Evolutionary conservation across 2,113 vertebrate genomes (phyloP), one percentile per base, ranked within the genome.

Genomic region (Phalacrocorax brasilianus): DNA sequence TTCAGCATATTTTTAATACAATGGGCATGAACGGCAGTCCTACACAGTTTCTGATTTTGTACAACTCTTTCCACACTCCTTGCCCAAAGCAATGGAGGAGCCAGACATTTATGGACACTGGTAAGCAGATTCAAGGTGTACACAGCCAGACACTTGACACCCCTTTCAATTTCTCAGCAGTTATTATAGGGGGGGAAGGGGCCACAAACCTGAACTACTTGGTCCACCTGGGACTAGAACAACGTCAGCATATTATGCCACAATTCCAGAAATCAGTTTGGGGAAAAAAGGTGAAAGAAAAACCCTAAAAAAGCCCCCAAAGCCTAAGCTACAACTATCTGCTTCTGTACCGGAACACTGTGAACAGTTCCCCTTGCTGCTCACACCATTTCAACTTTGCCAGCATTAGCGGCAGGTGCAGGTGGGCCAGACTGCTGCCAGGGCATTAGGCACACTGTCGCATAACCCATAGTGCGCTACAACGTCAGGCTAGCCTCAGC

Each of bases 361-460:
- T 0, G 32, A 93, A 47, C 1, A 0, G 20, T 42, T 86, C 32
- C 50, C 24, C 10, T 73, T 32, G 7, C 23, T 20, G 35, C 2
- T 80, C 21, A 42, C 58, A 44, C 56, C 58, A 11, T 15, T 65
- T 16, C 78, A 89, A 62, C 74, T 9, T 7, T 9, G 0, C 6
- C 66, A 65, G 42, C 58, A 19, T 18, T 26, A 42, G 72, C 0
- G 6, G 49, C 73, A 88, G 81, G 58, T 32, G 45, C 3, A 14
- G 82, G 75, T 56, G 4, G 0, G 38, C 56, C 61, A 44, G 62
- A 26, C n/a, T 15, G 27, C 72, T 59, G 53, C 14, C 19, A 32
- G n/a, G 52, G 82, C 5, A 0, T 4, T 2, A 11, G 70, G 53
- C 35, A 50, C 0, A 0, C 42, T 1, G 6, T 19, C 4, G 0